Conservation (phyloP, 2,113 vertebrate species). For the Syngnathus typhle region DNA sequence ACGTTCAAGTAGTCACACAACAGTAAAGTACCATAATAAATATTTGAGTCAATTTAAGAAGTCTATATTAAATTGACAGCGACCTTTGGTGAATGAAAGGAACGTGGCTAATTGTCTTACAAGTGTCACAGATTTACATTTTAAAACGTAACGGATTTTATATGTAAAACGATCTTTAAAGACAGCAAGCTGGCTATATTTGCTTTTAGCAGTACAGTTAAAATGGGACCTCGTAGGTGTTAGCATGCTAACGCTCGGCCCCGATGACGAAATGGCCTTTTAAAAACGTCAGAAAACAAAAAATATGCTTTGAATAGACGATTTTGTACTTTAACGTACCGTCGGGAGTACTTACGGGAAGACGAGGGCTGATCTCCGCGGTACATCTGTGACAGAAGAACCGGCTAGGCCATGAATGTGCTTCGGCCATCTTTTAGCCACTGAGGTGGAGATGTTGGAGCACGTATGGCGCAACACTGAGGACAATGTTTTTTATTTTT, state of each 20-base stretch:
- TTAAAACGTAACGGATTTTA: neutral
- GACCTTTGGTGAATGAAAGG: neutral
- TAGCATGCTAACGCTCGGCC: conserved; percentile 41
- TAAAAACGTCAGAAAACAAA: neutral
- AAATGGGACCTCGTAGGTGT: conserved; percentile 5
- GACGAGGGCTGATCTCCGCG: conserved; percentile 73
- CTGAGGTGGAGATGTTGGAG: conserved; percentile 37
- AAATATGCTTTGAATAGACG: neutral
- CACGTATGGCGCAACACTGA: conserved; percentile 48
- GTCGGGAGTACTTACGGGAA: conserved; percentile 64
- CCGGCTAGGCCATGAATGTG: conserved; percentile 80
- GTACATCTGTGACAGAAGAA: conserved; percentile 89
- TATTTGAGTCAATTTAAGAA: neutral
- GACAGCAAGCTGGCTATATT: conserved; percentile 7
- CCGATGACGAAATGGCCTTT: neutral
- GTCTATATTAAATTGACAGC: neutral
- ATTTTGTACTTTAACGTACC: neutral
- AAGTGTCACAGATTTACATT: neutral
- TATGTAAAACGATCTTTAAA: neutral
- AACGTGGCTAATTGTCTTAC: neutral
- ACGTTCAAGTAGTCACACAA: neutral
- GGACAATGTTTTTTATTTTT: conserved; percentile 40
- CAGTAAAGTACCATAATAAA: neutral
- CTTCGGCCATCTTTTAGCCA: conserved; percentile 82
- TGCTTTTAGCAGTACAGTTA: conserved; percentile 10